Base-by-base conservation (phyloP, 2,888 invertebrate species). In the Polydrusus tereticollis region DNA sequence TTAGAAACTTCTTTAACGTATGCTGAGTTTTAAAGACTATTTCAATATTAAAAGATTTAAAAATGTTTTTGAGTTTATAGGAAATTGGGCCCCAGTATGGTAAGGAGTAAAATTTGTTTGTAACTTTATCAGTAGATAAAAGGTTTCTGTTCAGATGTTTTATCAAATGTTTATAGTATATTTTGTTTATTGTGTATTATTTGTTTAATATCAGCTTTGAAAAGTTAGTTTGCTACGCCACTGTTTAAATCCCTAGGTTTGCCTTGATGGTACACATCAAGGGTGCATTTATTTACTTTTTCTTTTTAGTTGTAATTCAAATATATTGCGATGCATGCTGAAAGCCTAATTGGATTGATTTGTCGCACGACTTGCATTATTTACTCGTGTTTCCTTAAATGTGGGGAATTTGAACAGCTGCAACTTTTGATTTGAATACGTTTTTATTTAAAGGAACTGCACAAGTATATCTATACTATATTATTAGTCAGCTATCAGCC, bases 331-430 rank as follows among this genome's bases (percentile, higher is more conserved):
- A 64, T 65, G 70, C 70, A 70, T 64, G 70, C 70, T 33, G 65
- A 58, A 47, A 23, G 58, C 47, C 70, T 70, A 70, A 70, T 70
- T 70, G 70, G 70, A 70, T 70, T 65, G 64, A 59, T 70, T 70
- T 70, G 70, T 70, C 70, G 59, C 70, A 64, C 70, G 70, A 70
- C 58, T 59, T 68, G 36, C 36, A 12, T 12, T 50, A 47, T 59
- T 18, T 21, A 68, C 59, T 59, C 59, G 18, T 36, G 36, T 59
- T 68, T 59, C 59, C 67, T 38, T 50, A 47, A 68, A 59, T 68
- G 45, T 23, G 52, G 52, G 18, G 59, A 68, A 60, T 57, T 38
- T 50, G 36, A 38, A 33, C 67, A 68, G 67, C 67, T 68, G 67
- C 67, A 68, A 33, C 50, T 68, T 59, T 38, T n/a, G n/a, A n/a